phyloP scores from a whole-genome alignment of 2,797 vertebrate species.

The Hipposideros larvatus region DNA sequence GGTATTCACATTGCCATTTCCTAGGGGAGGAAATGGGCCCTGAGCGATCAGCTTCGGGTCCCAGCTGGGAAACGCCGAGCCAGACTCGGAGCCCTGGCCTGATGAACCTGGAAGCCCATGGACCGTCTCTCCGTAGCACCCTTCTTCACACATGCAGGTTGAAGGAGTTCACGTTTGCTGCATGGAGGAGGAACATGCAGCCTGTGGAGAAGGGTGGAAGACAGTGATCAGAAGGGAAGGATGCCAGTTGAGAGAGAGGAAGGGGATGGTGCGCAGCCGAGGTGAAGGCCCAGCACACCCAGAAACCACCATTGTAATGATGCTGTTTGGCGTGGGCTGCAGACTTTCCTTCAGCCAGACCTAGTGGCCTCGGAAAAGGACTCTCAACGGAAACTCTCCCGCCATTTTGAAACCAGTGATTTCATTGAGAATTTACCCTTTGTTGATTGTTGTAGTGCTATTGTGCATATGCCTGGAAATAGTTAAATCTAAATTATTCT shows the following conservation, averaged over 20 bases:
- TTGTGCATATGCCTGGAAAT: background rate
- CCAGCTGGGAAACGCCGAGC: background rate
- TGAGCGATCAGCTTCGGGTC: background rate
- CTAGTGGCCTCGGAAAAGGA: background rate
- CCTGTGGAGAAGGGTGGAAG: background rate
- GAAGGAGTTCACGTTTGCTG: background rate
- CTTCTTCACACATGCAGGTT: background rate
- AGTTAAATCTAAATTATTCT: slow-evolving; percentile 38
- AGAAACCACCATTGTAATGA: background rate
- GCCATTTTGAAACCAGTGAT: background rate
- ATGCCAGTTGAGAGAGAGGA: background rate
- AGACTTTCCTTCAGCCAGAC: background rate
- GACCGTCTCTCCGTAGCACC: background rate
- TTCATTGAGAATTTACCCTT: slow-evolving; percentile 9
- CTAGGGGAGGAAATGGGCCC: background rate
- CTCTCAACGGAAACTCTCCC: background rate
- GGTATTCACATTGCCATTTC: background rate
- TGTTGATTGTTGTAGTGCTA: background rate
- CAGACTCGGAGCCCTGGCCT: background rate
- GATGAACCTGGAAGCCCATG: background rate
- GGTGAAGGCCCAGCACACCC: background rate
- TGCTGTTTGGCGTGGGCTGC: background rate
- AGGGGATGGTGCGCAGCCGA: background rate
- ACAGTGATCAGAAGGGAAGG: background rate
- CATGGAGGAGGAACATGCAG: background rate